Base-by-base conservation (phyloP, 1,140 invertebrate species). In the Magallana angulata region DNA sequence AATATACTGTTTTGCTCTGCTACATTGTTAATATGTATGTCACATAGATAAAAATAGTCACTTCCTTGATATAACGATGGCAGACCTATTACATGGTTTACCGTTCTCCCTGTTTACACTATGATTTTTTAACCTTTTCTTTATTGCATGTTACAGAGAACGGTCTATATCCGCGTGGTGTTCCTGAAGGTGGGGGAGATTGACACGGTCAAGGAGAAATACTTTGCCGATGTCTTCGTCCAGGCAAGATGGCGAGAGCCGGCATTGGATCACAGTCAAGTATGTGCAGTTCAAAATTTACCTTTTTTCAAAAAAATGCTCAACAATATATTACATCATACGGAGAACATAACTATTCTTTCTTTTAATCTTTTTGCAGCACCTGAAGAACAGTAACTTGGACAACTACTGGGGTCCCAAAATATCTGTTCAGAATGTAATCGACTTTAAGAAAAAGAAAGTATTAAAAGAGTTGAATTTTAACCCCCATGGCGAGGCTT, bases 151-250 rank as follows among this genome's bases (percentile, higher is more conserved):
- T 91, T 87, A 58, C 86, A 93, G 91, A 71, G 64, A 62, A 88
- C 87, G 11, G 91, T 94, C 0, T 90, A 90, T 24, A 57, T 92
- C 1, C 86, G 89, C n/a, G 90, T 91, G 9, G 90, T 92, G 16
- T 94, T 93, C 85, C 86, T 93, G 82, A 93, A 93, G 84, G 90
- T 94, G 30, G 92, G 91, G 0, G 92, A 93, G 24, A 93, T 94
- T 36, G 92, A 93, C 82, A 94, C 93, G 2, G 88, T 93, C 0
- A 91, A 93, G 82, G 93, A 94, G 84, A 89, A 92, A 58, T 94
- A 91, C 82, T 87, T 56, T 12, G 93, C 92, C 24, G 92, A 93
- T 80, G 89, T 92, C 16, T 91, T 92, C 82, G 86, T 94, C 71
- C 87, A 92, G 87, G 91, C 92, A 64, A 90, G 90, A 91, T 94